Base-by-base conservation (phyloP, 1,140 invertebrate species). In the Phenacoccus solenopsis region DNA sequence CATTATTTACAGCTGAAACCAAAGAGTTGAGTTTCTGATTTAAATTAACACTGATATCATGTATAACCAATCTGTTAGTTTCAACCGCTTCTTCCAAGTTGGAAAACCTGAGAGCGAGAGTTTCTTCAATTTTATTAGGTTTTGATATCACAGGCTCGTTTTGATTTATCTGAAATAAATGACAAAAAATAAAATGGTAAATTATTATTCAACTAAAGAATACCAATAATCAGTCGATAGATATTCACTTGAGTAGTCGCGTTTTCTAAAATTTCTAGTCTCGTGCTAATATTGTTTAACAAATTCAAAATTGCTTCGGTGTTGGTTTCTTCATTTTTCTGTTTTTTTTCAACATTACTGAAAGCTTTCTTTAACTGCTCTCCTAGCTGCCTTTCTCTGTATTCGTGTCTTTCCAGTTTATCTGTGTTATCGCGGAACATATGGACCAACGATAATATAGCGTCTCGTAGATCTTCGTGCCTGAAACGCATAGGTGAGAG, bases 351-450 rank as follows among this genome's bases (percentile, higher is more conserved):
- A n/a, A 93, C 77, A 0, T 82, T 77, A 0, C 80, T 76, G 30
- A 94, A 77, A 1, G 84, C 84, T 77, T 88, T 89, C 79, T 91
- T 92, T 5, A 91, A 74, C 70, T 89, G 84, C 69, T 93, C 90
- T 0, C 88, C 90, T 1, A 91, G 78, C 7, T 88, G 86, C 49
- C 88, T 84, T 76, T 93, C 90, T 16, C 91, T 80, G 70, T 84
- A 85, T 77, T 94, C 91, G 77, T 94, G 91, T 25, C 91, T 80
- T 75, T 92, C 90, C 71, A 94, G 77, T 78, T 93, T 93, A 75
- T 89, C 88, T 59, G 89, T 89, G 70, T 88, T 86, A 24, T 85
- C 84, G 24, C 89, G 82, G 78, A 91, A 86, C 78, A 90, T 87
- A 76, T 90, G 87, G 59, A 92, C 88, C 71, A 96, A 79, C 25